Evolutionary conservation across 1,140 invertebrate genomes (phyloP).

Genomic region (Cheumatopsyche charites): DNA sequence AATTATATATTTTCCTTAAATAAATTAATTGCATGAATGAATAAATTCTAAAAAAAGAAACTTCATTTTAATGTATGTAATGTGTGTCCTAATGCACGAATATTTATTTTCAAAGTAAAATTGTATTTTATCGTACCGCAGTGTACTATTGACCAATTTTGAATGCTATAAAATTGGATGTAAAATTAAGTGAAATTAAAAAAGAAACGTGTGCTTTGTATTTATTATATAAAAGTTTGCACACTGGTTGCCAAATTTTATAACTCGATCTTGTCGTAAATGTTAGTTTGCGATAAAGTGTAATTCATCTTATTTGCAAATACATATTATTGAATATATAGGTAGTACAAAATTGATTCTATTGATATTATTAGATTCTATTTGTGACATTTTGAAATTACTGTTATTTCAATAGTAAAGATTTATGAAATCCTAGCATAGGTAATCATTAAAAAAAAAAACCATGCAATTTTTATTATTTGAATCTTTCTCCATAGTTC

Average conservation of each 20-base stretch:
- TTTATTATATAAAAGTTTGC: slow-evolving; percentile 2
- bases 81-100: too few species aligned
- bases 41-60: too few species aligned
- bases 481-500: too few species aligned
- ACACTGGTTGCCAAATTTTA: slow-evolving; percentile 34
- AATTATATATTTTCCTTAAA: neutral
- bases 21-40: neutral
- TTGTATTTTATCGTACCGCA: neutral
- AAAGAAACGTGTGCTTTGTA: slow-evolving; percentile 18
- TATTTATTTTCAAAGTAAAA: too few species aligned
- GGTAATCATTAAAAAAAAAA: neutral
- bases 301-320: slow-evolving; percentile 9
- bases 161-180: too few species aligned
- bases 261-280: slow-evolving; percentile 2
- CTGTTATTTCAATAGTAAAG: slow-evolving; percentile 17
- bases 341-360: slow-evolving; percentile 33
- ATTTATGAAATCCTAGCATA: slow-evolving; percentile 15
- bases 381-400: slow-evolving; percentile 26
- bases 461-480: slow-evolving; percentile 6
- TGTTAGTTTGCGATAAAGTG: neutral
- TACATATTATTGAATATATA: slow-evolving; percentile 11
- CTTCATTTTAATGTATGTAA: too few species aligned
- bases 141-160: too few species aligned
- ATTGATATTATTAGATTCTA: slow-evolving; percentile 38
- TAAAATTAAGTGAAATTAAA: too few species aligned